A percentile compares a stretch with the other conserved stretches of the same genome.
phyloP scores from a whole-genome alignment of 2,797 vertebrate genomes.

The Clamator glandarius region DNA sequence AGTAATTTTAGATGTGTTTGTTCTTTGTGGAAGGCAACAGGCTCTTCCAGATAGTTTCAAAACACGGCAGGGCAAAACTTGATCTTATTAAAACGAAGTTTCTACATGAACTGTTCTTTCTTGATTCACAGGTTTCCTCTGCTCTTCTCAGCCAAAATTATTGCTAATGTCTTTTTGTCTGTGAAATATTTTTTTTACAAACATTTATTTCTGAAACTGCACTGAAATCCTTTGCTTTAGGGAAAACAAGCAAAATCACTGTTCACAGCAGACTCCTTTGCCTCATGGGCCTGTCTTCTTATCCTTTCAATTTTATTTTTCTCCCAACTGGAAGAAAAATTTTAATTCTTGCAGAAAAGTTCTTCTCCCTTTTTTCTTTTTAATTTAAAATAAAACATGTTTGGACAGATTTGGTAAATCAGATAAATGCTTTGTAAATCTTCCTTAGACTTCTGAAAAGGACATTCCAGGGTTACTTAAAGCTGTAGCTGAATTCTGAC shows the following conservation, averaged over 20 bases:
- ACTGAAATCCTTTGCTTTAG: not conserved
- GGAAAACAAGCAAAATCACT: not conserved
- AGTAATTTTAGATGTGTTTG: constrained; percentile 70
- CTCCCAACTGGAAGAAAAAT: not conserved
- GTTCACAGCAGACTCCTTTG: not conserved
- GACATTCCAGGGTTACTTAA: not conserved
- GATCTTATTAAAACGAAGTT: constrained; percentile 54
- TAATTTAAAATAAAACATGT: not conserved
- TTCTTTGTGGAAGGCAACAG: constrained; percentile 65
- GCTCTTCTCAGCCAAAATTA: not conserved
- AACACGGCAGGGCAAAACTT: constrained; percentile 50
- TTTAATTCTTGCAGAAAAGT: not conserved
- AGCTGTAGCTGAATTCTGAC: not conserved
- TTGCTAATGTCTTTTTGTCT: not conserved
- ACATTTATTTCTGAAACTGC: not conserved
- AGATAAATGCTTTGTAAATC: not conserved
- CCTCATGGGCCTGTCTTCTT: not conserved
- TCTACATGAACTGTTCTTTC: constrained; percentile 27
- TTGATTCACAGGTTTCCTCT: not conserved
- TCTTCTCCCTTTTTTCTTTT: not conserved
- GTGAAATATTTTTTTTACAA: not conserved
- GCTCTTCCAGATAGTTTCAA: constrained; percentile 68
- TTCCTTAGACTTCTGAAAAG: not conserved
- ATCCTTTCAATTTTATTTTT: not conserved
- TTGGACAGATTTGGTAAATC: not conserved